Percentiles rank a stretch among this genome's conserved stretches.
phyloP scores from a whole-genome alignment of 2,888 invertebrate species.

The Nineta flava region DNA sequence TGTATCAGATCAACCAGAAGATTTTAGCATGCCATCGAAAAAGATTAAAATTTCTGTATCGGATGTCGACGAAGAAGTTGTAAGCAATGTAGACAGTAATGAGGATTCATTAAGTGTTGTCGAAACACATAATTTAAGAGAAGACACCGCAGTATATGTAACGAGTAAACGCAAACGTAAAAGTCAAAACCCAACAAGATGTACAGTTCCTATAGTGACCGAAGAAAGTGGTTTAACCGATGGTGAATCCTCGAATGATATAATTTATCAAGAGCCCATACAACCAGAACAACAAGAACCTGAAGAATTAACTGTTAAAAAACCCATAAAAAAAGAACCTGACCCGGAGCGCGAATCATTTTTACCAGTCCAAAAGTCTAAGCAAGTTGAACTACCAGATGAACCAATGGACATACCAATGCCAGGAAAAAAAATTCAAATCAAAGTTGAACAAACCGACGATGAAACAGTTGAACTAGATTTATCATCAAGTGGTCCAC shows the following conservation, averaged over 20 bases:
- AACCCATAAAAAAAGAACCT: neutral
- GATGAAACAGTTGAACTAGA: conserved; percentile 19
- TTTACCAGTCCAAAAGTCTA: conserved; percentile 2
- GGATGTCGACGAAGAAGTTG: conserved; percentile 36
- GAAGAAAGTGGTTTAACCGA: conserved; percentile 39
- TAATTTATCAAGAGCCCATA: conserved; percentile 23
- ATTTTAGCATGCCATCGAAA: conserved; percentile 51
- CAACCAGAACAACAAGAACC: conserved; percentile 14
- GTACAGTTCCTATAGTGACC: conserved; percentile 41
- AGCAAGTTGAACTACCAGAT: neutral
- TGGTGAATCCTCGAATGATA: conserved; percentile 42
- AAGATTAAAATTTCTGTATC: conserved; percentile 37
- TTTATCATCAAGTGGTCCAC: conserved; percentile 27
- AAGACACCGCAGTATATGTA: conserved; percentile 34
- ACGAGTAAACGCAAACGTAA: conserved; percentile 73
- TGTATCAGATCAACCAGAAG: conserved; percentile 42
- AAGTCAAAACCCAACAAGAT: conserved; percentile 72
- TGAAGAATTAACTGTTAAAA: conserved; percentile 15
- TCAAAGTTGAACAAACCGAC: conserved; percentile 18
- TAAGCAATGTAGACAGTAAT: conserved; percentile 46
- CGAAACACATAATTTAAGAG: conserved; percentile 36
- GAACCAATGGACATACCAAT: conserved; percentile 10
- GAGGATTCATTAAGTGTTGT: conserved; percentile 41
- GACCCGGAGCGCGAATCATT: neutral
- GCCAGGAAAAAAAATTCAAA: conserved; percentile 6